Conservation (phyloP, 2,888 invertebrate species). For the Dicycla oo region DNA sequence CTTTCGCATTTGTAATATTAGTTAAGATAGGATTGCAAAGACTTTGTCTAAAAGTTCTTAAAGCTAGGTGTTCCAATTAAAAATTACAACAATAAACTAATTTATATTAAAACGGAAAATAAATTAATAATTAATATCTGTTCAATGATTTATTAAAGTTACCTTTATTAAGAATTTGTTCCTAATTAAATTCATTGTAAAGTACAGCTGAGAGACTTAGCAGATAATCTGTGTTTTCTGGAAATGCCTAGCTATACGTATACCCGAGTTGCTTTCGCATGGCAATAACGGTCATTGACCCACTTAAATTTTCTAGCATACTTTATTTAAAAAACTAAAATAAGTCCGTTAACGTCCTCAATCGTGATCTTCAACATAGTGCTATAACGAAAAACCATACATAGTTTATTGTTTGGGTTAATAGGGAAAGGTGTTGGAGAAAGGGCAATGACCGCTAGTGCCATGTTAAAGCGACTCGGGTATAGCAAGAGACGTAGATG, state of each 20-base stretch:
- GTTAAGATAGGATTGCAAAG: neutral
- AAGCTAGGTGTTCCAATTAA: conserved; percentile 12
- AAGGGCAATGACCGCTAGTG: neutral
- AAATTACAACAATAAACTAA: conserved; percentile 14
- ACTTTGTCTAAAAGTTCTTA: neutral
- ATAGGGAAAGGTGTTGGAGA: neutral
- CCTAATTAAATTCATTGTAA: conserved; percentile 31
- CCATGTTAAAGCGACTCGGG: neutral
- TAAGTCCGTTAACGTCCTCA: neutral
- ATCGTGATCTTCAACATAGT: neutral
- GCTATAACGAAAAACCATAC: neutral
- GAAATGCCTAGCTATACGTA: neutral
- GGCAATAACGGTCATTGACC: neutral
- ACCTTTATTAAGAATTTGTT: conserved; percentile 41
- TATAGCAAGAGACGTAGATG: conserved; percentile 6
- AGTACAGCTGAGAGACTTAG: neutral
- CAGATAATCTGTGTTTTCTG: conserved; percentile 13
- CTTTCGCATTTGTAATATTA: too few species aligned
- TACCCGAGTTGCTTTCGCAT: neutral
- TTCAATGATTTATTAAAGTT: conserved; percentile 50
- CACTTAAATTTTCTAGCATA: neutral
- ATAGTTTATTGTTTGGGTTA: neutral
- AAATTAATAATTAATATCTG: conserved; percentile 46
- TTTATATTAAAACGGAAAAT: conserved; percentile 35
- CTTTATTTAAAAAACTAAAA: neutral